Evolutionary conservation across 2,797 vertebrate genomes (phyloP).

Genomic region (Parambassis ranga): DNA sequence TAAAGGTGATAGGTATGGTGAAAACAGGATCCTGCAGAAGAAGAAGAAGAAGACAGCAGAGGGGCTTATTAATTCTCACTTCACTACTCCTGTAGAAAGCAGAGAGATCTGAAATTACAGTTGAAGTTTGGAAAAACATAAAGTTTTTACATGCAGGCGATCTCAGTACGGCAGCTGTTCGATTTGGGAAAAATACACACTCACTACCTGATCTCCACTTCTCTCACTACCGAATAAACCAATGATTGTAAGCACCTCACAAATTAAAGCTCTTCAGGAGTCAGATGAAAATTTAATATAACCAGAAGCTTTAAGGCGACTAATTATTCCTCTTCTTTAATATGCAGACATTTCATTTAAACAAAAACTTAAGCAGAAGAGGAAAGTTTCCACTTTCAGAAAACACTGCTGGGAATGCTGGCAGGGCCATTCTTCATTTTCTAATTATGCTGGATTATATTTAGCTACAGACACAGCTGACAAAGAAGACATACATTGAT

Average conservation of each 20-base stretch:
- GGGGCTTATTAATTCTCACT: slow-evolving; percentile 61
- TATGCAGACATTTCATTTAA: slow-evolving; percentile 74
- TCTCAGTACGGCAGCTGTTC: slow-evolving; percentile 29
- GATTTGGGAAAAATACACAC: slow-evolving; percentile 12
- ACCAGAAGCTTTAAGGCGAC: slow-evolving; percentile 47
- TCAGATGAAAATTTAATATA: slow-evolving; percentile 57
- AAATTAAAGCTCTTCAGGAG: slow-evolving; percentile 57
- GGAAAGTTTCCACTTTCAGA: slow-evolving; percentile 61
- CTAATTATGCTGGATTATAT: slow-evolving; percentile 77
- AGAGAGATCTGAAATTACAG: slow-evolving; percentile 7
- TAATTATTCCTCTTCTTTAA: slow-evolving; percentile 68
- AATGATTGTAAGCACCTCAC: slow-evolving; percentile 31
- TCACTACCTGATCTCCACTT: slow-evolving; percentile 12
- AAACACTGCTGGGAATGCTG: slow-evolving; percentile 71
- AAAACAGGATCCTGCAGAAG: slow-evolving; percentile 56
- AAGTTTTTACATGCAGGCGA: slow-evolving; percentile 2
- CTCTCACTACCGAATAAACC: slow-evolving; percentile 23
- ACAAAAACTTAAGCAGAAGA: slow-evolving; percentile 61
- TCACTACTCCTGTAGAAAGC: slow-evolving; percentile 37
- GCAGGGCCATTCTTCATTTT: slow-evolving; percentile 72
- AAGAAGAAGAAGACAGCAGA: slow-evolving; percentile 30
- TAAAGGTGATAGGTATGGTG: slow-evolving; percentile 61
- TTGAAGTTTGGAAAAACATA: slow-evolving; percentile 20
- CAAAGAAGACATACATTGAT: slow-evolving; percentile 62
- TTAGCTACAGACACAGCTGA: slow-evolving; percentile 72